Percentiles rank a stretch among this genome's conserved stretches.
Evolutionary conservation across 2,888 invertebrate species (phyloP).

Genomic region (Trypoxylon attenuatum): DNA sequence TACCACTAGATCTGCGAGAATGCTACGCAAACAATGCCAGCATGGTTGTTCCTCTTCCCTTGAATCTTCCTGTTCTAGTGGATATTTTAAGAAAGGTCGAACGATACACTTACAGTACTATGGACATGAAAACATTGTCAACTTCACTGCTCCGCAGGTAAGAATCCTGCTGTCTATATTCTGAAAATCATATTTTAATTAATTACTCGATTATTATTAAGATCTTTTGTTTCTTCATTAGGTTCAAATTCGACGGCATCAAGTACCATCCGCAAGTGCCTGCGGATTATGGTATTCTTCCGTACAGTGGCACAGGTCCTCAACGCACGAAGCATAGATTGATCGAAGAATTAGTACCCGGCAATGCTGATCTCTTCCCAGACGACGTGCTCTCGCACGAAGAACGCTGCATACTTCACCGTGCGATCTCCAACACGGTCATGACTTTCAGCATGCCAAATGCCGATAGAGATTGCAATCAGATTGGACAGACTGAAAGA

Average conservation of each 20-base stretch:
- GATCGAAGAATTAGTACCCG: slow-evolving; percentile 63
- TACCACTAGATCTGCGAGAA: slow-evolving; percentile 78
- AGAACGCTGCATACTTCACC: slow-evolving; percentile 65
- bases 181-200: background rate
- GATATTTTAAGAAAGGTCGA: slow-evolving; percentile 81
- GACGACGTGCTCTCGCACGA: slow-evolving; percentile 49
- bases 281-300: slow-evolving; percentile 51
- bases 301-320: slow-evolving; percentile 57
- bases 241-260: slow-evolving; percentile 66
- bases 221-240: no score
- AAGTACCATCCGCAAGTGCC: slow-evolving; percentile 47
- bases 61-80: slow-evolving; percentile 78
- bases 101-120: slow-evolving; percentile 74
- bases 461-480: slow-evolving; percentile 48
- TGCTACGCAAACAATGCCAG: slow-evolving; percentile 79
- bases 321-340: slow-evolving; percentile 61
- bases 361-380: slow-evolving; percentile 54
- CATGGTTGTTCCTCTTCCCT: slow-evolving; percentile 74
- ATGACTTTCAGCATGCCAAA: slow-evolving; percentile 40
- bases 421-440: slow-evolving; percentile 64
- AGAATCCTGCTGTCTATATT: background rate
- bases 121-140: slow-evolving; percentile 77
- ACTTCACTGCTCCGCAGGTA: slow-evolving; percentile 76
- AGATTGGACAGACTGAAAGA: slow-evolving; percentile 48
- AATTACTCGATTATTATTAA: background rate